Percentiles rank a stretch among this genome's conserved stretches.
Evolutionary conservation across 2,797 vertebrate species (phyloP).

Genomic region (Molossus molossus): DNA sequence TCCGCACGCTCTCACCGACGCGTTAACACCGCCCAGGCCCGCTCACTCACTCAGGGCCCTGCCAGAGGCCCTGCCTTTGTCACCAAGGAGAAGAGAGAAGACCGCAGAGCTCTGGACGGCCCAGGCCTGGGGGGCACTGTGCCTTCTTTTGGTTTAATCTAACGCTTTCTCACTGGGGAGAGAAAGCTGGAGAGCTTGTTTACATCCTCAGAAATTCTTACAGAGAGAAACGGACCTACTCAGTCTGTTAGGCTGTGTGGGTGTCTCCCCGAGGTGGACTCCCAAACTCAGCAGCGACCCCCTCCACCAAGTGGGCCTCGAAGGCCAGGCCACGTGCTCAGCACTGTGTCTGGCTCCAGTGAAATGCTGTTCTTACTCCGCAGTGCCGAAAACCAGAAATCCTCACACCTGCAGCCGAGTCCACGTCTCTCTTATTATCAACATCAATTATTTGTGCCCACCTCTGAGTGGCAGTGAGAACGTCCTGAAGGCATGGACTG

Average conservation of each 20-base stretch:
- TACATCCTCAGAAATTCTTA: background rate
- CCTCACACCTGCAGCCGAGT: background rate
- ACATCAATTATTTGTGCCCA: background rate
- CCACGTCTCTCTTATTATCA: background rate
- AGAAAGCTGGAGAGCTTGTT: background rate
- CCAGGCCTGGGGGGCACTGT: background rate
- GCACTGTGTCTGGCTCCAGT: background rate
- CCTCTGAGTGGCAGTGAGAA: background rate
- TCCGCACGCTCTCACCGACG: background rate
- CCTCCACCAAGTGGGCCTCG: background rate
- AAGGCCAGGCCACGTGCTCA: background rate
- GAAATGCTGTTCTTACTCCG: background rate
- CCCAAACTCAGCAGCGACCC: background rate
- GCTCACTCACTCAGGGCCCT: background rate
- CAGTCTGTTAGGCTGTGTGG: background rate
- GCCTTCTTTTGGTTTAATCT: background rate
- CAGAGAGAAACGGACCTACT: background rate
- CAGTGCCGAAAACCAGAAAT: background rate
- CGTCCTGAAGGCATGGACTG: background rate
- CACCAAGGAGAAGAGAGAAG: background rate
- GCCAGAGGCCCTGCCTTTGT: background rate
- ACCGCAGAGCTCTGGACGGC: background rate
- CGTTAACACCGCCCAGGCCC: too few relatives aligned
- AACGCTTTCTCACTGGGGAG: background rate
- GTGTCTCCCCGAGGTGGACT: background rate